Percentiles rank a stretch among this genome's conserved stretches.
These are phyloP conservation scores for Xestia ashworthii DNA, from an alignment of 2,888 invertebrate species.

Conservation along the genomic window DNA sequence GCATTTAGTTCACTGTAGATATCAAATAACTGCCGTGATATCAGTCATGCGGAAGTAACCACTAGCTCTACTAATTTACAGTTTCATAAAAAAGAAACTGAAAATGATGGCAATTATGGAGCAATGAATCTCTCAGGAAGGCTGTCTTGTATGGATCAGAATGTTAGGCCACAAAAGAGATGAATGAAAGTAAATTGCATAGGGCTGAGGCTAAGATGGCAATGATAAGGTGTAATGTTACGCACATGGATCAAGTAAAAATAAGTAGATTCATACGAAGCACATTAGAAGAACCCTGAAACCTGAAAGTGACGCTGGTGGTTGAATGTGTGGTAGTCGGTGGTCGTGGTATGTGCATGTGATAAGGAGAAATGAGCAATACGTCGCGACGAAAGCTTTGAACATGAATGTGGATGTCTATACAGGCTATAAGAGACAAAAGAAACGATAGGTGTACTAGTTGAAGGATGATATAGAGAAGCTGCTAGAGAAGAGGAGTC, in stretches of 20 bases:
- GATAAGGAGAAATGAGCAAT: background rate
- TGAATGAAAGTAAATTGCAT: background rate
- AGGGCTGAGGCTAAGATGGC: background rate
- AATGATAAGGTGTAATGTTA: background rate
- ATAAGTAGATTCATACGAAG: too few relatives aligned
- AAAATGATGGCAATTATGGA: background rate
- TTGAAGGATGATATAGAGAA: background rate
- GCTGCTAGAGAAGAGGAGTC: background rate
- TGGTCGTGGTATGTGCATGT: background rate
- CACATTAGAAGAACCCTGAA: too few relatives aligned
- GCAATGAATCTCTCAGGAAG: background rate
- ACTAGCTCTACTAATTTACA: background rate
- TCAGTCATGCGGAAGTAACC: background rate
- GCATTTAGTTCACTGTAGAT: background rate
- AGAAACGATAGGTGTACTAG: background rate
- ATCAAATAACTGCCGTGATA: background rate
- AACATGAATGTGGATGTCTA: background rate
- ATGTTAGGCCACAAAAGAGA: background rate
- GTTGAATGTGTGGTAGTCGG: background rate
- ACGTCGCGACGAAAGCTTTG: background rate
- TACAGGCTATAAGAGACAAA: background rate
- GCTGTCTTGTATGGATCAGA: background rate
- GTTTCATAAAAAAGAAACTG: background rate
- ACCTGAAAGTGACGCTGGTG: background rate
- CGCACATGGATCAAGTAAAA: too few relatives aligned